phyloP scores from a whole-genome alignment of 2,113 vertebrate species.

The Neotoma lepida region DNA sequence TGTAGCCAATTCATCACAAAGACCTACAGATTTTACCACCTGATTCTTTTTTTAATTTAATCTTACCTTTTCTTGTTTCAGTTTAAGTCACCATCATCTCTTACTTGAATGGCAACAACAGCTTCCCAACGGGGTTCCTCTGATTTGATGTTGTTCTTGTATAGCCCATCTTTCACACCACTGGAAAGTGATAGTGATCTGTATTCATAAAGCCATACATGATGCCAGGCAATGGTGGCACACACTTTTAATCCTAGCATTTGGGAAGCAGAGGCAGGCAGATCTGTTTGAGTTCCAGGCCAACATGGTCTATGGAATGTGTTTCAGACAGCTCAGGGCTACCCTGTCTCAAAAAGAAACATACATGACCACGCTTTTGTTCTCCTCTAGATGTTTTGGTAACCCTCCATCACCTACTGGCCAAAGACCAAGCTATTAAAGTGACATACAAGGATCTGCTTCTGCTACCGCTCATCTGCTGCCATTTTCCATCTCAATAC shows the following conservation, averaged over 20 bases:
- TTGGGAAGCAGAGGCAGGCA: neutral
- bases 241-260: neutral
- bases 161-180: neutral
- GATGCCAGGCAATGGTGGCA: neutral
- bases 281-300: neutral
- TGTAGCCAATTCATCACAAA: conserved; percentile 32
- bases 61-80: neutral
- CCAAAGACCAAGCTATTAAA: conserved; percentile 42
- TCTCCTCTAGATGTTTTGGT: conserved; percentile 7
- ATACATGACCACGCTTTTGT: neutral
- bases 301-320: neutral
- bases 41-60: neutral
- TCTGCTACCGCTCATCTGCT: neutral
- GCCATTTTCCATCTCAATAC: conserved; percentile 25
- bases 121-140: neutral
- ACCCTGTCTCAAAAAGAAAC: neutral
- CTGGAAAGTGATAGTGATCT: neutral
- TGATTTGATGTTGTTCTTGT: neutral
- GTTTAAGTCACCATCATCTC: neutral
- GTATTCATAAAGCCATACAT: neutral
- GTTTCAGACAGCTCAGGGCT: neutral
- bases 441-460: neutral
- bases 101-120: neutral
- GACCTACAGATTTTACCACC: neutral
- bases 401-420: neutral